Percentiles rank a stretch among this genome's conserved stretches.
phyloP scores from a whole-genome alignment of 2,797 vertebrate species.

The Cyprinella venusta region DNA sequence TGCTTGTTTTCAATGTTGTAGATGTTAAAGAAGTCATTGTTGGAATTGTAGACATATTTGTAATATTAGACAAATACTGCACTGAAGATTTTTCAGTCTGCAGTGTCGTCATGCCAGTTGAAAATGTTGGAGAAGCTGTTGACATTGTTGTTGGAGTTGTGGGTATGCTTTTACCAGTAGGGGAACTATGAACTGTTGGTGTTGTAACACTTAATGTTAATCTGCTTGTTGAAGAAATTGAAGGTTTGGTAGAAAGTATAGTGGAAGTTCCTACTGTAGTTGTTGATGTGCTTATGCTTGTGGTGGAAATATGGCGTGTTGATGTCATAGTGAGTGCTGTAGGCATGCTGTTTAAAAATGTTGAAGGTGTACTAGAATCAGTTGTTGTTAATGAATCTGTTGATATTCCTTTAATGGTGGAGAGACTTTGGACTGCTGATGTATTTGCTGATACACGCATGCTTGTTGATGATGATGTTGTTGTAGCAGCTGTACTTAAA shows the following conservation, averaged over 20 bases:
- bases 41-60: neutral
- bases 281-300: neutral
- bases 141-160: neutral
- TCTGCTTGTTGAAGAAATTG: neutral
- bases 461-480: neutral
- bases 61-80: neutral
- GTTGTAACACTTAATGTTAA: neutral
- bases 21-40: neutral
- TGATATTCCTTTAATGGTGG: neutral
- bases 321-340: neutral
- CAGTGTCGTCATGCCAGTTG: neutral
- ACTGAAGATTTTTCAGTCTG: too few relatives aligned
- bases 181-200: neutral
- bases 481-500: neutral
- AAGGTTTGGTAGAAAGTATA: neutral
- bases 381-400: neutral
- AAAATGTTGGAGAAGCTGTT: neutral
- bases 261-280: neutral
- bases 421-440: neutral
- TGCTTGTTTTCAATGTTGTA: neutral
- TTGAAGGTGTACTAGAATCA: neutral
- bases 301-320: neutral
- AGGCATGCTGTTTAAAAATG: neutral
- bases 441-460: neutral
- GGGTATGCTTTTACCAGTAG: neutral